A percentile compares a stretch with the other conserved stretches of the same genome.
phyloP scores from a whole-genome alignment of 2,888 invertebrate genomes.

The Tenthredo mesomela region DNA sequence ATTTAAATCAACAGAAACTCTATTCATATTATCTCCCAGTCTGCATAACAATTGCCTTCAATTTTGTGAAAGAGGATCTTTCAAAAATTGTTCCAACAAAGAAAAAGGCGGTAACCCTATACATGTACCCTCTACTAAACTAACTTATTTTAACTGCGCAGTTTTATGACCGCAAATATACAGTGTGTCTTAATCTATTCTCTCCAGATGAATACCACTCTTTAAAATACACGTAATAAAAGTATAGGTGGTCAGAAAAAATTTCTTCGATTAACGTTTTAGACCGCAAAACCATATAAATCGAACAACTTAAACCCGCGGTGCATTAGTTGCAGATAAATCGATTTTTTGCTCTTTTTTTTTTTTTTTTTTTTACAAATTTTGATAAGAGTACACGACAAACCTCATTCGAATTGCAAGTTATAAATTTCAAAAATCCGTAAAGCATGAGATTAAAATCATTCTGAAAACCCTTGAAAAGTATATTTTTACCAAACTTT shows the following conservation, averaged over 20 bases:
- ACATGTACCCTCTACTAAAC: not conserved
- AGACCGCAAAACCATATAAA: not conserved
- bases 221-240: not conserved
- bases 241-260: not conserved
- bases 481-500: not conserved
- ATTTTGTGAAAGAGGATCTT: not conserved
- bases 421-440: not conserved
- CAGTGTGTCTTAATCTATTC: too few relatives aligned
- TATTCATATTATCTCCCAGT: not conserved
- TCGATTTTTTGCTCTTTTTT: not conserved
- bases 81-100: not conserved
- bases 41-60: not conserved
- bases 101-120: not conserved
- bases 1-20: not conserved
- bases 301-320: not conserved
- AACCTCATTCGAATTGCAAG: not conserved
- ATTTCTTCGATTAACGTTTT: not conserved
- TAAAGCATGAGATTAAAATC: not conserved
- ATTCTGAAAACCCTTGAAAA: not conserved
- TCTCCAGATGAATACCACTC: not conserved
- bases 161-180: not conserved
- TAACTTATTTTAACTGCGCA: slow-evolving; percentile 3
- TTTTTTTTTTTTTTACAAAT: not conserved
- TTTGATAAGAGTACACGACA: not conserved
- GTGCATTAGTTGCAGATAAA: not conserved